Base-by-base conservation (phyloP, 1,140 invertebrate genomes). In the Pachyrhynchus sulphureomaculatus region DNA sequence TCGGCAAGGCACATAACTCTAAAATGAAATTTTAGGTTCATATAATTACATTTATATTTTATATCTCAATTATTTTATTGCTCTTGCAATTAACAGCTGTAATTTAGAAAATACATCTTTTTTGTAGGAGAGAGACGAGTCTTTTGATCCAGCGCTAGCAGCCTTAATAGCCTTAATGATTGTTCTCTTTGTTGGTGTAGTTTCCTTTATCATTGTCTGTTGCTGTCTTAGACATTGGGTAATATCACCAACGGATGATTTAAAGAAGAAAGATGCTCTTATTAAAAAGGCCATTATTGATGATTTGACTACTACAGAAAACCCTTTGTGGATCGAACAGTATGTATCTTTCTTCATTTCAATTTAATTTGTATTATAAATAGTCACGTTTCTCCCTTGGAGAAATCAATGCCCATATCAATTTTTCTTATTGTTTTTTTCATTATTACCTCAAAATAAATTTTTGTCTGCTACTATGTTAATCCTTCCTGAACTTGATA, bases 301-400 rank as follows among this genome's bases (percentile, higher is more conserved):
- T 70, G 90, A 93, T 70, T 76, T 92, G 9, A 88, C 90, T 65
- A 92, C 90, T 2, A 95, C 92, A 0, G 93, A 95, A 76, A 95
- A 95, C 83, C 93, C 93, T 0, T 78, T 95, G 0, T 95, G 92
- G 92, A 89, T 94, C 39, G 93, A 95, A 80, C 92, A 93, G 87
- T 90, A 74, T 82, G 86, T 80, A 47, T 33, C 21, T 15, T 13
- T 10, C 21, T 18, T 41, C 12, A 9, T 41, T 41, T 41, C 12
- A 48, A 23, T 26, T 48, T 18, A 8, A 2, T 9, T 2, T 2
- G n/a, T 23, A 48, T 48, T 24, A 21, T 23, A 49, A 20, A 33
- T 3, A n/a, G n/a, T n/a, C n/a, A n/a, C n/a, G n/a, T n/a, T n/a
- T n/a, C n/a, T n/a, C n/a, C n/a, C n/a, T n/a, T n/a, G n/a, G n/a